Base-by-base conservation (phyloP, 2,113 vertebrate genomes). In the Nansenia antarctica region DNA sequence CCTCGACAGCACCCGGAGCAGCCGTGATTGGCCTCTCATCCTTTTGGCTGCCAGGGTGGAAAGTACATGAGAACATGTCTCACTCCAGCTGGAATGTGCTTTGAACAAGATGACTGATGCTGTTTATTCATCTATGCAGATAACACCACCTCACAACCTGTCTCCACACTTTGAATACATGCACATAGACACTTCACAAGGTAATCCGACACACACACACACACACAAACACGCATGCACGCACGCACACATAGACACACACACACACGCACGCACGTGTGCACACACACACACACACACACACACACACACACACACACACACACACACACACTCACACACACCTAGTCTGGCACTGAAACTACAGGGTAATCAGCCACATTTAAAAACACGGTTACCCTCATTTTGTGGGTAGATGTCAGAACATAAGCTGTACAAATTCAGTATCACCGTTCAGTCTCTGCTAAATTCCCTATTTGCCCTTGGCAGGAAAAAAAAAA, bases 331-430 rank as follows among this genome's bases (percentile, higher is more conserved):
- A n/a, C n/a, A n/a, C n/a, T n/a, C n/a, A n/a, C n/a, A 32, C 57
- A 69, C 35, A 35, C 60, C 67, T 69, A 39, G 55, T 57, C 26
- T 74, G 73, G 24, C 65, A 76, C 65, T 70, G 60, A 79, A 67
- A 73, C 65, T 52, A 78, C 70, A 82, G 79, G 52, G 74, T 82
- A 88, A 85, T 86, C 86, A 86, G n/a, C n/a, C 76, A 62, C 9
- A 8, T 34, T 62, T 62, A 78, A 70, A 30, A 74, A 73, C 82
- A 83, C 54, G 84, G 79, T 83, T 85, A 84, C 70, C 69, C 79
- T 85, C 55, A 37, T 78, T 86, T 63, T 78, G 78, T 61, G 75
- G 81, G 69, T 29, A n/a, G n/a, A n/a, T n/a, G n/a, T n/a, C n/a
- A n/a, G n/a, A n/a, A n/a, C n/a, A n/a, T n/a, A n/a, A n/a, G n/a